Percentiles rank a stretch among this genome's conserved stretches.
phyloP scores from a whole-genome alignment of 2,113 vertebrate genomes.

The Mixornis gularis region DNA sequence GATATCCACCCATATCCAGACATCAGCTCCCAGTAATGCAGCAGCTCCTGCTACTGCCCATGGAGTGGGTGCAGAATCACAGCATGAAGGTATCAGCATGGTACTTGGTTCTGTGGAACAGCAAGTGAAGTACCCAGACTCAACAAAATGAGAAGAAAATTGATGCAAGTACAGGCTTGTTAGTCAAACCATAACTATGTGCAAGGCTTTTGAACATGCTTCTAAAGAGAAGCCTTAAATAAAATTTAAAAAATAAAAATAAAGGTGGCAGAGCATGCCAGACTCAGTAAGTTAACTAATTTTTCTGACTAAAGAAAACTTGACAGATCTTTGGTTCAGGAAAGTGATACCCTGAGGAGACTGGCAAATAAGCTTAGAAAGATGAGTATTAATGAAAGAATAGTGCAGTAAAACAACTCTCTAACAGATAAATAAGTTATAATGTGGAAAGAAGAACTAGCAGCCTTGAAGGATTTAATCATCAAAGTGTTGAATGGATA shows the following conservation, averaged over 20 bases:
- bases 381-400: not conserved
- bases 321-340: not conserved
- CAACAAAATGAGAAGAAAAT: not conserved
- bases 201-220: not conserved
- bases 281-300: not conserved
- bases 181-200: not conserved
- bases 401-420: not conserved
- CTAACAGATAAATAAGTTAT: not conserved
- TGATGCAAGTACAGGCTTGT: not conserved
- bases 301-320: not conserved
- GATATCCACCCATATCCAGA: not conserved
- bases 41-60: not conserved
- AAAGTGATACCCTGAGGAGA: not conserved
- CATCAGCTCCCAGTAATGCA: not conserved
- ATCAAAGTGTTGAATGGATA: not conserved
- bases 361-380: not conserved
- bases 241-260: not conserved
- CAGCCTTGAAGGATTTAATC: not conserved
- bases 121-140: not conserved
- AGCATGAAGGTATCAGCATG: not conserved
- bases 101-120: not conserved
- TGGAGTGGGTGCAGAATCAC: not conserved
- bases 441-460: not conserved
- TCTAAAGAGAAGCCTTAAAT: not conserved
- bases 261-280: not conserved